phyloP scores from a whole-genome alignment of 2,797 vertebrate species.

The Crocodylus rhombifer region DNA sequence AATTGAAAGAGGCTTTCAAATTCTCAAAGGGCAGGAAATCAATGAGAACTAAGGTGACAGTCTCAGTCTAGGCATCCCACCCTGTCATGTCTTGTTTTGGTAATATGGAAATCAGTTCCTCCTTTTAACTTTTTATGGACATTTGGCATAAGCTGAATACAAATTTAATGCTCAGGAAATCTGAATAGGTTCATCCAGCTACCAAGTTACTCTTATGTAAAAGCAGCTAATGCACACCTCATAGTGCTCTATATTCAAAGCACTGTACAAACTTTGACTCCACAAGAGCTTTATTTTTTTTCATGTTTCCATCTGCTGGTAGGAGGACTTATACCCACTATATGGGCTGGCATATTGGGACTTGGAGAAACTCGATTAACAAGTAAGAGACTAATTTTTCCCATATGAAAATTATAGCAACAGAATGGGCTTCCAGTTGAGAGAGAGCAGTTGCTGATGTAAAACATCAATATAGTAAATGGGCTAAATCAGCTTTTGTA shows the following conservation, averaged over 20 bases:
- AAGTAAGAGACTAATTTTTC: background rate
- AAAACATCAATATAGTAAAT: background rate
- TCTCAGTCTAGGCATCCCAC: background rate
- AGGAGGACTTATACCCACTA: background rate
- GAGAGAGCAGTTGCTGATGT: background rate
- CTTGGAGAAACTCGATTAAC: background rate
- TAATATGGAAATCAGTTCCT: background rate
- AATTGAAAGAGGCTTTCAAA: background rate
- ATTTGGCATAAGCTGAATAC: background rate
- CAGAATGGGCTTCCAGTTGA: background rate
- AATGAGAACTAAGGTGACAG: too few species aligned
- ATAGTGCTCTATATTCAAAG: background rate
- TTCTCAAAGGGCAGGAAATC: background rate
- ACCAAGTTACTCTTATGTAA: background rate
- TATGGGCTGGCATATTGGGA: background rate
- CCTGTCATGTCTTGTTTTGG: background rate
- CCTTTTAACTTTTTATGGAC: background rate
- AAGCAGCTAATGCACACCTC: background rate
- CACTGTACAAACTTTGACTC: background rate
- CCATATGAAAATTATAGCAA: background rate
- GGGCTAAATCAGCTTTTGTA: background rate
- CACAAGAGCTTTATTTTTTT: background rate
- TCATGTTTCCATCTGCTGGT: background rate
- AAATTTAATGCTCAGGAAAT: background rate
- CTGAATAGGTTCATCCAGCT: background rate